A percentile compares a stretch with the other conserved stretches of the same genome.
These are phyloP conservation scores for Procapra przewalskii DNA, from an alignment of 2,113 vertebrate species.

Conservation along the genomic window DNA sequence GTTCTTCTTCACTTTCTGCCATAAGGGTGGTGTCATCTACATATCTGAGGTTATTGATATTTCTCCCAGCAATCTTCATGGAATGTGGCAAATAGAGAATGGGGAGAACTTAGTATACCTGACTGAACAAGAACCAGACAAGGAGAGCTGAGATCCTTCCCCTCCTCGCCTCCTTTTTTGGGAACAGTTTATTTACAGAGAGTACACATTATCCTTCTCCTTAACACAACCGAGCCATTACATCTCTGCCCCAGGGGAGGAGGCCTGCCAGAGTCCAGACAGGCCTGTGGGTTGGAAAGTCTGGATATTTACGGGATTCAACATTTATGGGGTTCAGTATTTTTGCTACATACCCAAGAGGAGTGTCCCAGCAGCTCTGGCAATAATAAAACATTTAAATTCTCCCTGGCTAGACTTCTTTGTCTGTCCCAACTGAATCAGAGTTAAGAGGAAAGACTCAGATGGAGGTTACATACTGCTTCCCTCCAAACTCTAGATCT, in stretches of 20 bases:
- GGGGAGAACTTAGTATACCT: background rate
- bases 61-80: background rate
- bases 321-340: background rate
- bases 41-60: too few relatives aligned
- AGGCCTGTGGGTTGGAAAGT: background rate
- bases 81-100: background rate
- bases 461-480: background rate
- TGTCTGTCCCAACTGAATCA: background rate
- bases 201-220: background rate
- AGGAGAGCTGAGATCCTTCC: background rate
- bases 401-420: background rate
- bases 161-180: background rate
- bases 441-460: background rate
- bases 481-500: background rate
- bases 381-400: background rate
- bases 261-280: background rate
- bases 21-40: too few relatives aligned
- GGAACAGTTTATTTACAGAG: background rate
- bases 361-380: background rate
- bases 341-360: background rate
- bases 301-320: background rate
- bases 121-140: background rate
- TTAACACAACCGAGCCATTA: background rate
- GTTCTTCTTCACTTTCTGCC: too few relatives aligned
- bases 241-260: background rate